Conservation (phyloP, 1,140 invertebrate genomes). For the Adelges cooleyi region DNA sequence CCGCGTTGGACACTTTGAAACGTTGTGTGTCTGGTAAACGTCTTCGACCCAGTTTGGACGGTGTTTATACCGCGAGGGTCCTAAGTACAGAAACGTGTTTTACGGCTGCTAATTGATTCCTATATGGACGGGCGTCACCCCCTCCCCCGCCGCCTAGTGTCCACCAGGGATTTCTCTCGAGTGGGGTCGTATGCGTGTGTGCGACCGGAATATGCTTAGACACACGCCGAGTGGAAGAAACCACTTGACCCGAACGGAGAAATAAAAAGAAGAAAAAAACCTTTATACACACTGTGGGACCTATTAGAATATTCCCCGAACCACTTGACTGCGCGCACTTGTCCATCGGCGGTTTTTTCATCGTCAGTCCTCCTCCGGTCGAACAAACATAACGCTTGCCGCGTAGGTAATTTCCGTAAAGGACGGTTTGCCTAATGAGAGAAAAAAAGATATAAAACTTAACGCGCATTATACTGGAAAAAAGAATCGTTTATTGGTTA, state of each 20-base stretch:
- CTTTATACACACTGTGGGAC: not conserved
- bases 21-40: constrained; percentile 24
- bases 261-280: constrained; percentile 19
- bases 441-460: too few species aligned
- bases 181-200: not conserved
- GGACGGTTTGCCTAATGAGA: not conserved
- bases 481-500: too few species aligned
- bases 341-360: constrained; percentile 1
- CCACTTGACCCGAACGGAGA: constrained; percentile 8
- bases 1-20: constrained; percentile 8
- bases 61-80: not conserved
- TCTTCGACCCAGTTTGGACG: constrained; percentile 13
- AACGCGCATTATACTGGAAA: too few species aligned
- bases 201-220: too few species aligned
- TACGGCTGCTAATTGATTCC: constrained; percentile 24
- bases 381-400: not conserved
- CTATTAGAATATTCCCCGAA: constrained; percentile 15
- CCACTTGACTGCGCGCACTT: not conserved
- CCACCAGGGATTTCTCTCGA: too few species aligned
- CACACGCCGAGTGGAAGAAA: not conserved
- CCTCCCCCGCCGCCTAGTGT: not conserved
- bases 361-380: not conserved
- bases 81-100: constrained; percentile 28
- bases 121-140: not conserved
- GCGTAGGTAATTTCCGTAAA: not conserved